Evolutionary conservation across 2,113 vertebrate species (phyloP).

Genomic region (Cnemophilus loriae): DNA sequence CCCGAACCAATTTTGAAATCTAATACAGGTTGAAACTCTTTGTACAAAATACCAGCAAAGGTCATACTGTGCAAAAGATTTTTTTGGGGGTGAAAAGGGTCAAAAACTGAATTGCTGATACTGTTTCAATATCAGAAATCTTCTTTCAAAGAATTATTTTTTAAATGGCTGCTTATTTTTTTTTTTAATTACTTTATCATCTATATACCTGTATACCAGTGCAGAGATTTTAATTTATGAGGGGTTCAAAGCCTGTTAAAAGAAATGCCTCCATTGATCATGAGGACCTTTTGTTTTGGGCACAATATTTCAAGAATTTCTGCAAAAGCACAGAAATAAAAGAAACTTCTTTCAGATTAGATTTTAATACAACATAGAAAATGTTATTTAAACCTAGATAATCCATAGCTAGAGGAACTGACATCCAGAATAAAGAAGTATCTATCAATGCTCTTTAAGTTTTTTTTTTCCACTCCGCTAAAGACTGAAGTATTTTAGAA

Average conservation of each 20-base stretch:
- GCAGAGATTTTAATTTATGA: not conserved
- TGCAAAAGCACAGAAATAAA: not conserved
- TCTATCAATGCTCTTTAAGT: not conserved
- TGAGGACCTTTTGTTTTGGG: not conserved
- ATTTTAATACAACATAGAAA: not conserved
- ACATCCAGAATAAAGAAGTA: not conserved
- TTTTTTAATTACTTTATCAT: not conserved
- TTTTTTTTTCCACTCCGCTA: not conserved
- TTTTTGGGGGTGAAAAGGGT: accelerated
- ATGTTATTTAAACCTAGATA: not conserved
- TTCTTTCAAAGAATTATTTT: not conserved
- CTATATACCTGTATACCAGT: not conserved
- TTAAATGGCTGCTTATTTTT: not conserved
- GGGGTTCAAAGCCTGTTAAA: not conserved
- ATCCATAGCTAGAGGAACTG: not conserved
- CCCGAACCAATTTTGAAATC: not conserved
- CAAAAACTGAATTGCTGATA: not conserved
- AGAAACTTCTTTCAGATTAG: not conserved
- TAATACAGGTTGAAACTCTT: not conserved
- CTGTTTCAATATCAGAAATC: not conserved
- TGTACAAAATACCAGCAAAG: not conserved
- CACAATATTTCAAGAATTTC: not conserved
- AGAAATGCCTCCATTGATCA: not conserved
- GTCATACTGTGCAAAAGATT: not conserved
- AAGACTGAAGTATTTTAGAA: not conserved